Base-by-base conservation (phyloP, 1,140 invertebrate genomes). In the Amphibalanus amphitrite region DNA sequence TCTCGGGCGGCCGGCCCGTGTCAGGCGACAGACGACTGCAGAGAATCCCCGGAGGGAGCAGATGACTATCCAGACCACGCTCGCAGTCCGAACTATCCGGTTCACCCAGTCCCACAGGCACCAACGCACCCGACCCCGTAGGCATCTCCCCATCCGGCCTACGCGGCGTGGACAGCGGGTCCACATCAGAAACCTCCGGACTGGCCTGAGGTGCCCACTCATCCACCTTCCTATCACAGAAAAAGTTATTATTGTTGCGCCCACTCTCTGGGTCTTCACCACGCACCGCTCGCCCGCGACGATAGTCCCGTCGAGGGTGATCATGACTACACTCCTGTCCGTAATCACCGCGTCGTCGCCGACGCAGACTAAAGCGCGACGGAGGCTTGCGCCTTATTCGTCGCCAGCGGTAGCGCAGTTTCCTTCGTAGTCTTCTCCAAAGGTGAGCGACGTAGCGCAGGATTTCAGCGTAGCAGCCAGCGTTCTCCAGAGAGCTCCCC, bases 401-500 rank as follows among this genome's bases (percentile, higher is more conserved):
- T 47, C 70, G 71, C 47, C 72, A 75, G 10, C 70, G 38, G 20
- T 59, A 26, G 30, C 69, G 71, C 3, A 75, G 76, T 77, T 77
- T 87, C 77, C 92, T 83, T 80, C 92, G 93, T 69, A 87, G 87
- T 73, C 91, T 82, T 73, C 94, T 83, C 85, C 88, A 93, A 74
- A 97, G 82, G 82, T 97, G 94, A 0, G 89, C 94, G 65, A 97
- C 87, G 79, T 97, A 96, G 84, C 97, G 97, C 73, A 98, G 90
- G 72, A 98, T 95, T 84, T 97, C 94, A 68, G 91, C 90, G 79
- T 97, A 97, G 82, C 93, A 97, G 23, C 91, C 92, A 26, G 90
- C 89, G 26, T 92, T 91, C 78, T 95, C 93, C 72, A 91, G 92
- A 75, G 90, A 92, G 13, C 90, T 94, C 33, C 90, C 92, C 70